Conservation (phyloP, 1,140 invertebrate genomes). For the Akabosia matsudoensis region DNA sequence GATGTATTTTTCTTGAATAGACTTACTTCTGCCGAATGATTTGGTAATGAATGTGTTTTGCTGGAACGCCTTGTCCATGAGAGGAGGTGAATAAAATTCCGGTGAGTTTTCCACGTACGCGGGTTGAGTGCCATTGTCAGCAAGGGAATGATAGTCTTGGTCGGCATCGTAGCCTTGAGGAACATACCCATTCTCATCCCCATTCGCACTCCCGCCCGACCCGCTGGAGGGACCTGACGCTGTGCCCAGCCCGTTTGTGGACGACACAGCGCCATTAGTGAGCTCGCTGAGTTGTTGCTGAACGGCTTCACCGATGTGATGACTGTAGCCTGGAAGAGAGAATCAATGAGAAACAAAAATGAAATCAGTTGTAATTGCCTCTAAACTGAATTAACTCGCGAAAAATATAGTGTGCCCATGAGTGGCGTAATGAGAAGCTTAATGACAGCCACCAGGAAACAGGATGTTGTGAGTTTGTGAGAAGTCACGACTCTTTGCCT, state of each 20-base stretch:
- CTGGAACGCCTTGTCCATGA: conserved; percentile 47
- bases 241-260: conserved; percentile 39
- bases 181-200: conserved; percentile 52
- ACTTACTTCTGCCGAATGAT: conserved; percentile 22
- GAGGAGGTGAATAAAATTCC: conserved; percentile 68
- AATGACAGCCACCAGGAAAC: background rate
- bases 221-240: conserved; percentile 47
- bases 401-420: no score
- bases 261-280: conserved; percentile 36
- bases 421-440: background rate
- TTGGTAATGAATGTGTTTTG: conserved; percentile 40
- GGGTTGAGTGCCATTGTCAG: conserved; percentile 56
- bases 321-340: conserved; percentile 57
- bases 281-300: conserved; percentile 52
- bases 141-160: conserved; percentile 68
- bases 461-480: conserved; percentile 10
- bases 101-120: conserved; percentile 65
- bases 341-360: background rate
- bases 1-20: no score
- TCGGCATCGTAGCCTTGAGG: conserved; percentile 60
- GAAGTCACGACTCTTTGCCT: background rate
- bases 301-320: conserved; percentile 53
- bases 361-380: background rate
- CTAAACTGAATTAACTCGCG: no score
- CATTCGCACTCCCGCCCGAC: conserved; percentile 45